These are phyloP conservation scores for Rhinatrema bivittatum DNA, from an alignment of 2,797 vertebrate genomes.

Conservation along the genomic window DNA sequence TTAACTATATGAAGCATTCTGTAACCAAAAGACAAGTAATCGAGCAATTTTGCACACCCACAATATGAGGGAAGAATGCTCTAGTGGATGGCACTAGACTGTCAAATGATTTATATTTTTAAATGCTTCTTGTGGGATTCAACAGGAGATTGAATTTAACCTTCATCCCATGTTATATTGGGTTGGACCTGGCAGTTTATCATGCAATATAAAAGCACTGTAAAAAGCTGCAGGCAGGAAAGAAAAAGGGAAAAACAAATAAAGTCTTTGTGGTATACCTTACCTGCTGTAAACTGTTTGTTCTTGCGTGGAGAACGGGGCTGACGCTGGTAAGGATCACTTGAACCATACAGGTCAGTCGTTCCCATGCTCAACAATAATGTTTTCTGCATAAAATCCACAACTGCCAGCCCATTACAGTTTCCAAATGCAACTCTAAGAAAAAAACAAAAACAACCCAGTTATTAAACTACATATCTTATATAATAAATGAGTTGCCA, in stretches of 20 bases:
- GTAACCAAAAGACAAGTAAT: neutral
- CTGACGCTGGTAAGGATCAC: slow-evolving; percentile 87
- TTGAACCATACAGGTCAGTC: slow-evolving; percentile 80
- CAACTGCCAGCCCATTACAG: slow-evolving; percentile 83
- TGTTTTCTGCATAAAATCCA: slow-evolving; percentile 94
- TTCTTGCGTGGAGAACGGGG: slow-evolving; percentile 88
- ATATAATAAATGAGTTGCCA: neutral
- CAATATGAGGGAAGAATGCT: no score
- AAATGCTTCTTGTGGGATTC: no score
- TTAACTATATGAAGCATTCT: neutral
- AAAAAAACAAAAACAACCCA: slow-evolving; percentile 20
- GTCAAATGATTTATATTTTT: no score
- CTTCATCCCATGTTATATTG: no score
- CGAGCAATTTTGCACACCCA: neutral
- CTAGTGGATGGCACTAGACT: no score
- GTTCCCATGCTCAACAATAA: slow-evolving; percentile 86
- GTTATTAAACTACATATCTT: neutral
- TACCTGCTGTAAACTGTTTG: slow-evolving; percentile 94
- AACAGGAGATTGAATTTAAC: no score
- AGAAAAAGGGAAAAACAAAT: slow-evolving; percentile 1
- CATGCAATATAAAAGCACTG: slow-evolving; percentile 41
- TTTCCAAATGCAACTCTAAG: slow-evolving; percentile 89
- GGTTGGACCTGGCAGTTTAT: slow-evolving; percentile 17
- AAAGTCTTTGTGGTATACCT: slow-evolving; percentile 17
- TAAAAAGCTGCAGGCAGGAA: slow-evolving; percentile 42